Conservation (phyloP, 2,113 vertebrate species). For the Sprattus sprattus region DNA sequence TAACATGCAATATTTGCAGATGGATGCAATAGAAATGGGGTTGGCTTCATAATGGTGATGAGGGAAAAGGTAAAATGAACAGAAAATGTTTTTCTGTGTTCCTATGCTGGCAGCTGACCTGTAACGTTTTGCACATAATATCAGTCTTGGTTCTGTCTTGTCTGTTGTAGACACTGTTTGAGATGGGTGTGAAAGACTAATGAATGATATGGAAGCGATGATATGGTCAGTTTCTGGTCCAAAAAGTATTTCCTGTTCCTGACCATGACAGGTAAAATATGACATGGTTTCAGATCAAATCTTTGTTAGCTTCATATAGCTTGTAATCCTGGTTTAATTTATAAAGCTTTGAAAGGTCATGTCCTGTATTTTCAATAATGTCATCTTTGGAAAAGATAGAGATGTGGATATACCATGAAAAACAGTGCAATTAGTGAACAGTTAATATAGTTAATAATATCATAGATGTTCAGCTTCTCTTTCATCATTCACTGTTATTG, state of each 20-base stretch:
- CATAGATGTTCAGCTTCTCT: neutral
- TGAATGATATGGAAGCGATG: neutral
- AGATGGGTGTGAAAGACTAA: neutral
- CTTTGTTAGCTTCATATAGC: neutral
- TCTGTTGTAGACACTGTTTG: neutral
- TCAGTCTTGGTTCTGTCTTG: neutral
- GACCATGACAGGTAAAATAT: neutral
- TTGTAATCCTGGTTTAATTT: neutral
- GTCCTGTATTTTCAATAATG: neutral
- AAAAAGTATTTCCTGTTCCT: neutral
- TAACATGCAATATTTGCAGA: conserved; percentile 17
- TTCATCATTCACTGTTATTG: neutral
- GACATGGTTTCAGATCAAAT: neutral
- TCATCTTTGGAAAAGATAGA: neutral
- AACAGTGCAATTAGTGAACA: neutral
- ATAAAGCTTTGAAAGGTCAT: conserved; percentile 10
- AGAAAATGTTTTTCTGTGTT: neutral
- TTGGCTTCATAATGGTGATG: neutral
- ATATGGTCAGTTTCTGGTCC: conserved; percentile 2
- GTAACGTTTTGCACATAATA: conserved; percentile 16
- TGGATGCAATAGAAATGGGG: neutral
- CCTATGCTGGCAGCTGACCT: conserved; percentile 4
- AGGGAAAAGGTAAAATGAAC: neutral
- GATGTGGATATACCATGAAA: neutral
- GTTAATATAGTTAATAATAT: neutral